Base-by-base conservation (phyloP, 2,888 invertebrate species). In the Amblyjoppa fuscipennis region DNA sequence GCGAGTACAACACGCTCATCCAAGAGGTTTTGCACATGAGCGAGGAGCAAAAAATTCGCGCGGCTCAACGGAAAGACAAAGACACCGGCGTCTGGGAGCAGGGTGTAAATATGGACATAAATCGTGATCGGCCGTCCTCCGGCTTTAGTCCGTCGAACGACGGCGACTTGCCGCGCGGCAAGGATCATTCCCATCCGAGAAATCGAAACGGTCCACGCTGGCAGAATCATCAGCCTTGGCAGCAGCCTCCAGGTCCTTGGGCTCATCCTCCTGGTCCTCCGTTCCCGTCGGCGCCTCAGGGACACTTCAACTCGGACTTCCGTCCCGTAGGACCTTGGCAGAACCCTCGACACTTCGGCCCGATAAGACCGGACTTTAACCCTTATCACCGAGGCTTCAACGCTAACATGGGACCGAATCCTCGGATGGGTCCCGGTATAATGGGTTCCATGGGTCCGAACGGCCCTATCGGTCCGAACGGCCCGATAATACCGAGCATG, bases 1-100 rank as follows among this genome's bases (percentile, higher is more conserved):
- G 96, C 49, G 97, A 97, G 90, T 97, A 97, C 92, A 96, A 97
- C 89, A 96, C 96, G 11, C 94, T 98, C 25, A 96, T 98, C 93
- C 96, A 96, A 92, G 97, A 97, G 93, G 97, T 98, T 1, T 95
- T 97, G 85, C 96, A 97, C 89, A 96, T 98, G 88, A 97, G 97
- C 89, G 98, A 98, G 92, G 96, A 96, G 76, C 95, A 95, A 81
- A 98, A 98, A 93, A 94, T 97, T 3, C 96, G 97, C 83, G 97
- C 97, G 82, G 97, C 97, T 0, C 96, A 97, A 89, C 95, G 97
- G 70, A 96, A 96, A 53, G 97, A 97, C 83, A 96, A 96, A 31
- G 96, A 96, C 91, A 95, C 95, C 64, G 95, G 95, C 11, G 91
- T 93, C 20, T 93, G 93, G 93, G 93, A 92, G 69, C 92, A 91